Base-by-base conservation (phyloP, 2,113 vertebrate species). In the Tauraco erythrolophus region DNA sequence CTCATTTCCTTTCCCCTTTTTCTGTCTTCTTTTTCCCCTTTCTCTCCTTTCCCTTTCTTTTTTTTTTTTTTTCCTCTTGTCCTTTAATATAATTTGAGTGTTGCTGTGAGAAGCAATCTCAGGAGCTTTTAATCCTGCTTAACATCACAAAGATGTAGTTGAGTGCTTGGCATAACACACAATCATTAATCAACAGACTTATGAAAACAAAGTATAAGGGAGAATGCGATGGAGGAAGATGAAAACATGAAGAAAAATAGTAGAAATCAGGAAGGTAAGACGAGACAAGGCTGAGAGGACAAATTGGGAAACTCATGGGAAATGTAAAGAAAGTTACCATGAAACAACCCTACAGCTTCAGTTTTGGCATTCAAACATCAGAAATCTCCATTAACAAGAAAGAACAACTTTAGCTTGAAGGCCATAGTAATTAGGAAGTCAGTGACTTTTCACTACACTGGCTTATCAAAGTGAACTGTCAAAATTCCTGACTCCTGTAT, bases 61-160 rank as follows among this genome's bases (percentile, higher is more conserved):
- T 27, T 8, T 22, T 33, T 50, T 50, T 66, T 23, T 9, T 22
- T 6, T 1, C 1, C 3, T 7, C 10, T 64, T 75, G 27, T 69
- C 19, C 22, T 76, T 92, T 91, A 96, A 94, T 50, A 76, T 61
- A 93, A 82, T 75, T 66, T 72, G 68, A 95, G n/a, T 91, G 80
- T 48, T 89, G 74, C 68, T 66, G 19, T 62, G 68, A 89, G 69
- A 96, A 68, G 46, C 37, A 75, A 51, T 68, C 77, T 91, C 83
- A 88, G 66, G 74, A 93, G 66, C 2, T 93, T 91, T 93, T 94
- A 94, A 91, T 84, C 57, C 92, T 94, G 80, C n/a, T 65, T 91
- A 84, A 41, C 86, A 96, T 91, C 83, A 93, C 51, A 77, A 77
- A 88, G 51, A 68, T 7, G 46, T 75, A 91, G 35, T 31, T 51